Conservation (phyloP, 2,797 vertebrate species). For the Garrulus glandarius region DNA sequence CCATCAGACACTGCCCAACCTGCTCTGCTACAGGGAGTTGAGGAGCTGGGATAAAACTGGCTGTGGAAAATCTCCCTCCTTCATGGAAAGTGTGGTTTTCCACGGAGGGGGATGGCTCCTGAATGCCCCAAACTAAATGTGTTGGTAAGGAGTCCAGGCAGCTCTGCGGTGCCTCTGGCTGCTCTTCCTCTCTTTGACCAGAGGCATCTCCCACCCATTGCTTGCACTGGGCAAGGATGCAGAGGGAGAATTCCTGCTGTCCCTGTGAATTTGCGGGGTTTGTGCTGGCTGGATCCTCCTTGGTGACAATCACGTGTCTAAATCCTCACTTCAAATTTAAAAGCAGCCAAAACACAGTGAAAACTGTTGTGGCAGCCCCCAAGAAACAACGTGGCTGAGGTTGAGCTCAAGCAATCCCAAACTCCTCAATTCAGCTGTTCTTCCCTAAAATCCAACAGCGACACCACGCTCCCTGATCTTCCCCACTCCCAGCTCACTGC, state of each 20-base stretch:
- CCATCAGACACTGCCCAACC: not conserved
- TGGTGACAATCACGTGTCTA: fast-evolving
- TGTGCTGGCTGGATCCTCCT: not conserved
- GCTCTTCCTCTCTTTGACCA: not conserved
- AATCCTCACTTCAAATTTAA: not conserved
- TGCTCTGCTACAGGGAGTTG: not conserved
- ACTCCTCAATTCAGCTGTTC: not conserved
- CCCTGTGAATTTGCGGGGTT: not conserved
- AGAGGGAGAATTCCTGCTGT: not conserved
- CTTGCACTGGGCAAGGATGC: not conserved
- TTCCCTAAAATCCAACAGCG: not conserved
- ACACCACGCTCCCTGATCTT: not conserved
- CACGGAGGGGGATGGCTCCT: not conserved
- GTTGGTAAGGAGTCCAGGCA: not conserved
- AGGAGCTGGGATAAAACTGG: not conserved
- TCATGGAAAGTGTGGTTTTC: not conserved
- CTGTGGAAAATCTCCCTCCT: not conserved
- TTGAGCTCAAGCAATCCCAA: not conserved
- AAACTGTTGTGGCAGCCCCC: not conserved
- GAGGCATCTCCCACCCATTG: not conserved
- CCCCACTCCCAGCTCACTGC: not conserved
- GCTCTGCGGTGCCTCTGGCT: not conserved
- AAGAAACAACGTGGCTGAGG: not conserved
- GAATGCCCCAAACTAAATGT: not conserved
- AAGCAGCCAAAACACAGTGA: not conserved